phyloP scores from a whole-genome alignment of 2,113 vertebrate species.

The Pituophis catenifer region DNA sequence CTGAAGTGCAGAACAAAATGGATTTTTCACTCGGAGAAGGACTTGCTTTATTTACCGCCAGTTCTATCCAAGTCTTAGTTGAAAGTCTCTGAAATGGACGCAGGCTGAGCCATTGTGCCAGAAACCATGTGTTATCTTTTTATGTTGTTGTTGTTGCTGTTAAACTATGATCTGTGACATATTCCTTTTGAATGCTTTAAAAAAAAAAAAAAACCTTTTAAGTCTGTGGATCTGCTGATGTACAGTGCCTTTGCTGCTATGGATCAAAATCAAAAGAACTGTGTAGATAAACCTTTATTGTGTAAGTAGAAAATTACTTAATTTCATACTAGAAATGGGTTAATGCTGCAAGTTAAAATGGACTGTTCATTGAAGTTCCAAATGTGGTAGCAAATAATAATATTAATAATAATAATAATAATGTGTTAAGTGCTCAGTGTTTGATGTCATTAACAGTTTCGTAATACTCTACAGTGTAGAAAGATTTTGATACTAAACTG shows the following conservation, averaged over 20 bases:
- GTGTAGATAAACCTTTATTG: constrained; percentile 85
- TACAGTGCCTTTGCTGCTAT: constrained; percentile 91
- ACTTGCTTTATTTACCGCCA: constrained; percentile 71
- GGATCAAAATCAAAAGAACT: constrained; percentile 85
- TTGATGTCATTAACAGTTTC: constrained; percentile 85
- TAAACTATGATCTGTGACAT: constrained; percentile 80
- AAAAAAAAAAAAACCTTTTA: constrained; percentile 70
- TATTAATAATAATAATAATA: constrained; percentile 16
- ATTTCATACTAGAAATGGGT: constrained; percentile 86
- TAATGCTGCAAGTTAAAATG: constrained; percentile 82
- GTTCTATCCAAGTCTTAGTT: constrained; percentile 74
- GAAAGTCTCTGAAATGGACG: constrained; percentile 69
- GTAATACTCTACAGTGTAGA: constrained; percentile 83
- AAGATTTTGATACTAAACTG: constrained; percentile 88
- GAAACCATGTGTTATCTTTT: constrained; percentile 79
- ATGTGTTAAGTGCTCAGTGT: constrained; percentile 85
- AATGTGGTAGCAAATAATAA: constrained; percentile 79
- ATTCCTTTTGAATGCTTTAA: constrained; percentile 77
- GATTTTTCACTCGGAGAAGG: constrained; percentile 63
- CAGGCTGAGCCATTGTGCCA: constrained; percentile 78
- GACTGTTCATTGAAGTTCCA: constrained; percentile 82
- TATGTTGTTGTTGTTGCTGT: constrained; percentile 81
- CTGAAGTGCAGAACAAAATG: constrained; percentile 65
- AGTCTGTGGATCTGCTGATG: constrained; percentile 89
- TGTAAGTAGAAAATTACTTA: constrained; percentile 83